Percentiles rank a stretch among this genome's conserved stretches.
phyloP scores from a whole-genome alignment of 2,113 vertebrate genomes.

The Plectropomus leopardus region DNA sequence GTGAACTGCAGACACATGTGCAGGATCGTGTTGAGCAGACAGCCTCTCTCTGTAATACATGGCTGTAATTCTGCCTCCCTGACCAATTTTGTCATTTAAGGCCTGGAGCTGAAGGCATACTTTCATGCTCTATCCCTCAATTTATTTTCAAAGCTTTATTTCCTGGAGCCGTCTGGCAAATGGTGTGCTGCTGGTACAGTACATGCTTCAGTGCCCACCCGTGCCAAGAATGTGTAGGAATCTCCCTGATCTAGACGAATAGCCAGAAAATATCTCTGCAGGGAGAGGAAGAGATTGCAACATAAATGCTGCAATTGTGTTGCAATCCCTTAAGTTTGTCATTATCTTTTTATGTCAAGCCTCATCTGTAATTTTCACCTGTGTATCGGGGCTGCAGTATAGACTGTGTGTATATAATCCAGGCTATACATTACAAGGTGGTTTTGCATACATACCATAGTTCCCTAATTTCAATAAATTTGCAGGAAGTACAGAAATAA shows the following conservation, averaged over 20 bases:
- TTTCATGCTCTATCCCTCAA: constrained; percentile 65
- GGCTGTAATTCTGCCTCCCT: constrained; percentile 62
- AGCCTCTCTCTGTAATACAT: constrained; percentile 54
- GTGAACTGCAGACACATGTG: constrained; percentile 44
- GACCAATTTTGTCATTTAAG: constrained; percentile 72
- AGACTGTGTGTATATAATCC: neutral
- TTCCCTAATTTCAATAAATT: neutral
- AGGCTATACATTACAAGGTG: neutral
- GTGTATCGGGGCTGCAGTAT: neutral
- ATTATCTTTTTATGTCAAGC: neutral
- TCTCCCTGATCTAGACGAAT: constrained; percentile 37
- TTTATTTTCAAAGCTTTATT: constrained; percentile 73
- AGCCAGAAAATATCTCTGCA: constrained; percentile 47
- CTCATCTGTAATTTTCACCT: neutral
- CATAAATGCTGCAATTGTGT: neutral
- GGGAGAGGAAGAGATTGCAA: constrained; percentile 26
- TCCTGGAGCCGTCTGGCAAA: constrained; percentile 67
- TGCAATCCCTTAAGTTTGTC: constrained; percentile 26
- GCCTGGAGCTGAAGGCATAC: constrained; percentile 59
- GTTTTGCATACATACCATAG: neutral
- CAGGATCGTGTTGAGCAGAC: constrained; percentile 43
- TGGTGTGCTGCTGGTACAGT: constrained; percentile 54
- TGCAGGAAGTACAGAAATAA: constrained; percentile 11
- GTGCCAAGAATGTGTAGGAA: constrained; percentile 71
- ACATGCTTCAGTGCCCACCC: constrained; percentile 43